Base-by-base conservation (phyloP, 2,888 invertebrate genomes). In the Pristionchus japonicus region DNA sequence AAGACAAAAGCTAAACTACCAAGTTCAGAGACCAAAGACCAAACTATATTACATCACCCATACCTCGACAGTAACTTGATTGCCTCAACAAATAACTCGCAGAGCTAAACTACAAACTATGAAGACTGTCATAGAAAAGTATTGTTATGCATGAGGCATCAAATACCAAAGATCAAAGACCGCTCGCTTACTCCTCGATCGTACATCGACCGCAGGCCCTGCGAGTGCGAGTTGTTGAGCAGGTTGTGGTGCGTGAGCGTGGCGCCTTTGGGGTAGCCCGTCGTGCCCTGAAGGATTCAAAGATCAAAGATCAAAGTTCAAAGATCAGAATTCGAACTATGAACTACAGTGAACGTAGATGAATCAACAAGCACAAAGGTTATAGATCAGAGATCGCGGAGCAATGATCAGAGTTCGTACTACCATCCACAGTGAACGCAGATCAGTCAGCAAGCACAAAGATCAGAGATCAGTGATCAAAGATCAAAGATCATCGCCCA, bases 191-290 rank as follows among this genome's bases (percentile, higher is more conserved):
- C 92, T 57, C 89, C 90, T 23, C 89, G 61, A 83, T 92, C 89
- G 90, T 95, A 95, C 23, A 95, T 95, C 34, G 95, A 90, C 43
- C 95, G 93, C 61, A 93, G 95, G 0, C 96, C 96, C 88, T 96
- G 95, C 92, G 96, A 96, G 92, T 96, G 96, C 13, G 96, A 96
- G 94, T 97, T 97, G 95, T 97, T 97, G 2, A 97, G 95, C 31
- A 97, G 95, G 89, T 96, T 96, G 93, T 96, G 96, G 93, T 97
- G 97, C 3, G 95, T 94, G 43, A 95, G 91, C 13, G 93, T 92
- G 23, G 95, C 95, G 67, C 97, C 97, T 95, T 97, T 97, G 0
- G 97, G 97, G 67, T 95, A 94, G 20, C 96, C 96, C 0, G 97
- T 97, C 0, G 97, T 97, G 27, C 97, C 97, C 96, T 96, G 49